Evolutionary conservation across 2,113 vertebrate genomes (phyloP).

Genomic region (Gracilinanus agilis): DNA sequence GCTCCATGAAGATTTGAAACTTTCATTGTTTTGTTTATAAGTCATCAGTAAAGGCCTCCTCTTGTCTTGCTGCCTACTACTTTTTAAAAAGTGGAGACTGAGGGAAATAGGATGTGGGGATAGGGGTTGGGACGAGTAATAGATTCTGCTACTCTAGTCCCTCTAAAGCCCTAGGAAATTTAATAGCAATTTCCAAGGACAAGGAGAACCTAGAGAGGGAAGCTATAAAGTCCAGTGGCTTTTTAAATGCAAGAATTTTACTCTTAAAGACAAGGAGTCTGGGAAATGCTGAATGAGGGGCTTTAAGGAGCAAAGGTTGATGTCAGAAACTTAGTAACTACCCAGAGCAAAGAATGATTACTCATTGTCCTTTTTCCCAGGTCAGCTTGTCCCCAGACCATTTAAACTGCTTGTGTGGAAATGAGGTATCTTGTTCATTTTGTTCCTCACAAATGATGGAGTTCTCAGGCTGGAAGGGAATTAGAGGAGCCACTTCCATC

Average conservation of each 20-base stretch:
- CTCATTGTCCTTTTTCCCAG: background rate
- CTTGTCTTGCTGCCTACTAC: background rate
- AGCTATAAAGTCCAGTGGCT: background rate
- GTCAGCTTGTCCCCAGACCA: constrained; percentile 27
- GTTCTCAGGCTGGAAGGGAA: background rate
- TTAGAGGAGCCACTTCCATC: background rate
- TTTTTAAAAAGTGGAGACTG: background rate
- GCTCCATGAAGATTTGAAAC: background rate
- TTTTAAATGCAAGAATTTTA: background rate
- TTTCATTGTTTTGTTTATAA: background rate
- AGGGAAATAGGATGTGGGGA: background rate
- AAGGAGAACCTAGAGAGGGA: constrained; percentile 11
- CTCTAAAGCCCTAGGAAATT: background rate
- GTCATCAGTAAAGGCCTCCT: background rate
- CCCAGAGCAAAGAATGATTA: background rate
- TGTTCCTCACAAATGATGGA: background rate
- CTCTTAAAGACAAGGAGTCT: background rate
- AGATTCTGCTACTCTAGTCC: background rate
- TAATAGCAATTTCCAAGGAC: background rate
- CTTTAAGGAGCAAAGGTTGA: constrained; percentile 9
- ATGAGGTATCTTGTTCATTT: constrained; percentile 24
- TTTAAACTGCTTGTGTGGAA: background rate
- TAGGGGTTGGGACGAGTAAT: background rate
- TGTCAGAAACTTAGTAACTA: background rate
- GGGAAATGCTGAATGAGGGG: background rate